phyloP scores from a whole-genome alignment of 2,797 vertebrate species.

The Vultur gryphus region DNA sequence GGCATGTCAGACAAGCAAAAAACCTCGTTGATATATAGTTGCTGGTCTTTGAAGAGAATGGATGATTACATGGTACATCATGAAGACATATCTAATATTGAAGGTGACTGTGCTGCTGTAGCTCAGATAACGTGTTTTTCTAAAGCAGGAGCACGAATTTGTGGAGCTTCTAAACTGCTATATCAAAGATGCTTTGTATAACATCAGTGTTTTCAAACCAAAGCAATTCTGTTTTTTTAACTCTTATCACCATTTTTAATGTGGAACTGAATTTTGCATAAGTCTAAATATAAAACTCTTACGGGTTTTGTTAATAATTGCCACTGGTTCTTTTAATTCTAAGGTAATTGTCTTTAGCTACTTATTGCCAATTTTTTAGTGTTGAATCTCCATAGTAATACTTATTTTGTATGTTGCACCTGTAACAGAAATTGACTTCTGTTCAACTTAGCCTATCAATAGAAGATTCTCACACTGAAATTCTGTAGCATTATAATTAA shows the following conservation, averaged over 20 bases:
- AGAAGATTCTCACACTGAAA: not conserved
- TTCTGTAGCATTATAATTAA: constrained; percentile 20
- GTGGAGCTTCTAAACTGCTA: not conserved
- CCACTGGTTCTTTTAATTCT: not conserved
- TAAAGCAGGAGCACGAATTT: not conserved
- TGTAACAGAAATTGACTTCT: not conserved
- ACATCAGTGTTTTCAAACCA: not conserved
- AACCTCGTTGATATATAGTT: not conserved
- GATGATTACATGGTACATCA: not conserved
- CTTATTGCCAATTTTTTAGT: not conserved
- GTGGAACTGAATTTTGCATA: not conserved
- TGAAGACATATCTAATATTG: not conserved
- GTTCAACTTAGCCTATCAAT: not conserved
- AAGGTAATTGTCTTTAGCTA: not conserved
- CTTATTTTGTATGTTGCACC: not conserved
- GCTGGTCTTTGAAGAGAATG: not conserved
- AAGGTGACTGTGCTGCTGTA: not conserved
- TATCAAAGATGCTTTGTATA: not conserved
- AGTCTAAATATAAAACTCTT: not conserved
- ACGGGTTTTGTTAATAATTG: not conserved
- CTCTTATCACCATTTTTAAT: not conserved
- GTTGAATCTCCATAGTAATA: not conserved
- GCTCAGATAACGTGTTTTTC: not conserved
- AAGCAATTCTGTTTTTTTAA: not conserved
- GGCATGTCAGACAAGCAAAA: not conserved